Evolutionary conservation across 1,140 invertebrate species (phyloP), one percentile per base, ranked within the genome.

Genomic region (Sycophila sp.): DNA sequence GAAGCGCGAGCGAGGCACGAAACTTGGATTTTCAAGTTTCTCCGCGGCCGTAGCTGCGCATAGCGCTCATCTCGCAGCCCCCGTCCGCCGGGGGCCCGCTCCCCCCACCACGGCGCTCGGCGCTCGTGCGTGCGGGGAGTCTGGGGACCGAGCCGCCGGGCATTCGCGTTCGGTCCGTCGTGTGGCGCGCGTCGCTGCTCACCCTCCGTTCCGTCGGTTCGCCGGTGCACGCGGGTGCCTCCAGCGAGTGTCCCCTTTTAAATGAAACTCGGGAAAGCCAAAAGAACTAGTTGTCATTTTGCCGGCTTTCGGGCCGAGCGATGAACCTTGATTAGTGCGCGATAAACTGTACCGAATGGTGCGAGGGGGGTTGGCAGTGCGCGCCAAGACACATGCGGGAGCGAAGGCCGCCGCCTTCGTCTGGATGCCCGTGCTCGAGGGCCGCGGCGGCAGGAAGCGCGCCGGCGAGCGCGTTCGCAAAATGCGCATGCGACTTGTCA

Each of bases 401-500:
- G 32, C 66, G 13, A 22, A 49, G 59, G 38, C 38, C 32, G 56
- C 15, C n/a, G n/a, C n/a, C n/a, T n/a, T 62, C 13, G 47, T 75
- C 73, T 79, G 80, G 75, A 83, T 83, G 81, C 81, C 81, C 72
- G 82, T 81, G 40, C 66, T 82, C 60, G 81, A 82, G 45, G 78
- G 78, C 32, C 77, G 80, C 30, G 51, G 26, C n/a, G 58, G 51
- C 4, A 65, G 55, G 42, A 71, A 71, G 15, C 69, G 69, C 32
- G 71, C 69, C 34, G 72, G 72, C 38, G 75, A 80, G 22, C 64
- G 78, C 51, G 76, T 69, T n/a, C 76, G 79, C 64, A 84, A 81
- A 69, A 84, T 84, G 81, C 76, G 82, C 22, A 84, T 84, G 81
- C 76, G 81, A 47, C 76, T 84, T 15, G 80, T 81, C 68, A 79